phyloP scores from a whole-genome alignment of 2,888 invertebrate genomes.

The Strigamia crassipes region DNA sequence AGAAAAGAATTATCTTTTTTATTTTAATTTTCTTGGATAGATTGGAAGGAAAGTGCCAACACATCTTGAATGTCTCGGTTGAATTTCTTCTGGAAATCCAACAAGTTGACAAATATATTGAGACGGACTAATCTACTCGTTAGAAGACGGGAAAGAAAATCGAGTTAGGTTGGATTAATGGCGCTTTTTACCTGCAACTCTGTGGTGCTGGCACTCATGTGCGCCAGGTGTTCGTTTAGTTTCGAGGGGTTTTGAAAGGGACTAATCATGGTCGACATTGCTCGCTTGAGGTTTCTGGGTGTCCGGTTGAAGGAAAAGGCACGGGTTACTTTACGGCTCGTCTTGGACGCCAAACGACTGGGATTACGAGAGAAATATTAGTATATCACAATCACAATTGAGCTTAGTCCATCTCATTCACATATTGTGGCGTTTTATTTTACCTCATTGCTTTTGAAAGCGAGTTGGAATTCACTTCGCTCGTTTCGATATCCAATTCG shows the following conservation, averaged over 20 bases:
- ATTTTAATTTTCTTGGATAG: neutral
- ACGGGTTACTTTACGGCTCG: slow-evolving; percentile 73
- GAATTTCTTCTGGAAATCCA: neutral
- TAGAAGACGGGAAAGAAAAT: neutral
- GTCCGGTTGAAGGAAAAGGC: slow-evolving; percentile 96
- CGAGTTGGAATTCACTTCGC: slow-evolving; percentile 82
- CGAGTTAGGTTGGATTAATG: neutral
- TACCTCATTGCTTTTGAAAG: slow-evolving; percentile 86
- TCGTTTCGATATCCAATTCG: slow-evolving; percentile 84
- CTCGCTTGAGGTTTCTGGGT: slow-evolving; percentile 88
- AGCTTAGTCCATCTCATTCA: slow-evolving; percentile 17
- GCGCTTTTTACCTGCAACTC: slow-evolving; percentile 47
- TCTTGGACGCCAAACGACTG: slow-evolving; percentile 53
- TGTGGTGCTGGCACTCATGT: slow-evolving; percentile 46
- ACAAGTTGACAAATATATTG: neutral
- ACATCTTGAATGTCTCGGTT: neutral
- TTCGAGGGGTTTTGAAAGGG: slow-evolving; percentile 61
- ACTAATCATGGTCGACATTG: slow-evolving; percentile 92
- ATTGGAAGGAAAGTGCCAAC: neutral
- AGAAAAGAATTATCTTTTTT: neutral
- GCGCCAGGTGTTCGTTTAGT: slow-evolving; percentile 4
- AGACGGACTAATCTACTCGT: slow-evolving; percentile 13
- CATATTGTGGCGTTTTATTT: slow-evolving; percentile 52
- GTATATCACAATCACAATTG: too few relatives aligned
- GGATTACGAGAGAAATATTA: slow-evolving; percentile 13